Evolutionary conservation across 2,888 invertebrate genomes (phyloP).

Genomic region (Plemyria rubiginata): DNA sequence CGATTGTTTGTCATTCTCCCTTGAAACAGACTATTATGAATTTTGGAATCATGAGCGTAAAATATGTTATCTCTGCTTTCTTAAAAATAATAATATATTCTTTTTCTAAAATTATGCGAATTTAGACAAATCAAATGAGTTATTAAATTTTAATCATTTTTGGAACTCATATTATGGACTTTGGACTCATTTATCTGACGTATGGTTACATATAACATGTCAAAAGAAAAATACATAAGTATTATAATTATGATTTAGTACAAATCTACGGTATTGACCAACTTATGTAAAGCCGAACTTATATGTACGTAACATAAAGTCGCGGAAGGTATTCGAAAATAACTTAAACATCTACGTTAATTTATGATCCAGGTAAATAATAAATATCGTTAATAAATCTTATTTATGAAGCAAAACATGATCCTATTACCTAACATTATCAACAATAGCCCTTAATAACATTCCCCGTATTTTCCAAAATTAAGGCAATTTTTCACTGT

Average conservation of each 20-base stretch:
- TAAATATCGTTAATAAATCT: conserved; percentile 20
- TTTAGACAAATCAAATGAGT: no score
- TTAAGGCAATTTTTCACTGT: conserved; percentile 63
- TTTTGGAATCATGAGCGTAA: conserved; percentile 12
- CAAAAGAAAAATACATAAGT: no score
- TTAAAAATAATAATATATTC: no score
- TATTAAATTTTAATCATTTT: no score
- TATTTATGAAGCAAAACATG: conserved; percentile 33
- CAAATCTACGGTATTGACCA: background rate
- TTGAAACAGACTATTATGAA: conserved; percentile 22
- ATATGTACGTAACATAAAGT: no score
- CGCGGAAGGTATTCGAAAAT: background rate
- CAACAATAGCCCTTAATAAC: conserved; percentile 28
- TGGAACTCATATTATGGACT: no score
- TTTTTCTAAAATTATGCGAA: no score
- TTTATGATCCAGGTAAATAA: conserved; percentile 4
- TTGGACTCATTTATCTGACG: no score
- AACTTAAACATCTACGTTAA: background rate
- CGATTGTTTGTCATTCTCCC: conserved; percentile 38
- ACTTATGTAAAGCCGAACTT: background rate
- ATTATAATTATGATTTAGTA: no score
- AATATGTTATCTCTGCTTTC: background rate
- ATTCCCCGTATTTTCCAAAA: conserved; percentile 52
- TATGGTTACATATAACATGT: no score
- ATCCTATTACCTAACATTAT: conserved; percentile 30